Base-by-base conservation (phyloP, 2,113 vertebrate genomes). In the Rhinopomastus cyanomelas region DNA sequence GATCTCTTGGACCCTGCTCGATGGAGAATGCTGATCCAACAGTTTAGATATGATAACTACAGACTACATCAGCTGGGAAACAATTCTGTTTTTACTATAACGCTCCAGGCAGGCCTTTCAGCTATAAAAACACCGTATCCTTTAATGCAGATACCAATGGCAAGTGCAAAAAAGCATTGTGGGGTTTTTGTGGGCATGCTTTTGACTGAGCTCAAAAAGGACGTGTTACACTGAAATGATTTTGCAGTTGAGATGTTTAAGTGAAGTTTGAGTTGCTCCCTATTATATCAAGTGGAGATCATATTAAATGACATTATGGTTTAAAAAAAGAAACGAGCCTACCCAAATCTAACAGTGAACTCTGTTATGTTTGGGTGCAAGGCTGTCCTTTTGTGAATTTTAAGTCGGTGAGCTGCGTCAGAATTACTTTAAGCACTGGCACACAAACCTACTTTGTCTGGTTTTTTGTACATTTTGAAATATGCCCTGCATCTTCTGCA, bases 51-150 rank as follows among this genome's bases (percentile, higher is more conserved):
- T n/a, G 99, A 99, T 97, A 99, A 99, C 98, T 99, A 99, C 97
- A 98, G 99, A 94, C 98, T 99, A 95, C 99, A 99, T 97, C 99
- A 99, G 97, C 98, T 99, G 97, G 99, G 99, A 74, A 99, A 99
- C 97, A 99, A 98, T 97, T 99, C 99, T 2, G 99, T 99, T 81
- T 99, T 99, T 96, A 99, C 99, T 44, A 99, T 99, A 95, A 99
- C 99, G 44, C 98, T 99, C 65, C 99, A 99, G 97, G 99, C 99
- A 26, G 99, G 99, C 68, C 98, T 99, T 88, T 99, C 99, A 42
- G 99, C 99, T 91, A 99, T 99, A 90, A 99, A 99, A 98, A 99
- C 99, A 76, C 99, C 99, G 99, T 99, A 99, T 99, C 99, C 98
- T 98, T 86, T 73, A 59, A 61, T n/a, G 26, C 46, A 79, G n/a